Evolutionary conservation across 2,888 invertebrate genomes (phyloP).

Genomic region (Creontiades dilutus): DNA sequence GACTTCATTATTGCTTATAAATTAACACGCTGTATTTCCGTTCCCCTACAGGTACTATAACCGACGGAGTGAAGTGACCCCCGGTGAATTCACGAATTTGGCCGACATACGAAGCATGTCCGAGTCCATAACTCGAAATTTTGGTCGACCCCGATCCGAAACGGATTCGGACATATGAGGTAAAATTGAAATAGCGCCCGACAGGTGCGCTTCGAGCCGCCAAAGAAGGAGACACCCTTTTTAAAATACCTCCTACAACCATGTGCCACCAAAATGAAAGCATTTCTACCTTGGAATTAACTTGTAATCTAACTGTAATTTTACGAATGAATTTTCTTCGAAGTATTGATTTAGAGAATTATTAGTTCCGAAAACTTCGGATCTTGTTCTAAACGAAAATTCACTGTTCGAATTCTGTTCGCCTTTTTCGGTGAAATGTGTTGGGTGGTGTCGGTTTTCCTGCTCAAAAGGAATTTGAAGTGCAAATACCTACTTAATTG

Average conservation of each 20-base stretch:
- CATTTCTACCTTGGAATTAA: conserved; percentile 3
- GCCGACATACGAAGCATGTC: conserved; percentile 88
- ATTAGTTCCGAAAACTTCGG: not conserved
- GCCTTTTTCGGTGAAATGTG: not conserved
- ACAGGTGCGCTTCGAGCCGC: not conserved
- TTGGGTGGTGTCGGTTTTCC: not conserved
- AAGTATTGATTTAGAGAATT: no score
- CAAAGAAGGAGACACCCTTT: conserved; percentile 47
- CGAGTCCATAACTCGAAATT: conserved; percentile 87
- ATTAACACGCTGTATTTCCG: not conserved
- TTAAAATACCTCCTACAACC: not conserved
- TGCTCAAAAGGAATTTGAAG: conserved; percentile 7
- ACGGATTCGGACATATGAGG: conserved; percentile 84
- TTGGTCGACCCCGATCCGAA: conserved; percentile 85
- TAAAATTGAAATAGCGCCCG: not conserved
- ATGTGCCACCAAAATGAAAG: not conserved
- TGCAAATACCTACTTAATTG: not conserved
- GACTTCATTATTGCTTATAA: no score
- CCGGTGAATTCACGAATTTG: conserved; percentile 80
- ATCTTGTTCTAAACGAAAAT: not conserved
- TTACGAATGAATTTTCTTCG: not conserved
- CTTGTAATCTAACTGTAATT: not conserved
- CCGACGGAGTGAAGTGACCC: conserved; percentile 71
- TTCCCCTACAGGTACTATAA: conserved; percentile 74
- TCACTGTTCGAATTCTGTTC: not conserved